Evolutionary conservation across 2,113 vertebrate species (phyloP).

Genomic region (Neodontobutis hainanensis): DNA sequence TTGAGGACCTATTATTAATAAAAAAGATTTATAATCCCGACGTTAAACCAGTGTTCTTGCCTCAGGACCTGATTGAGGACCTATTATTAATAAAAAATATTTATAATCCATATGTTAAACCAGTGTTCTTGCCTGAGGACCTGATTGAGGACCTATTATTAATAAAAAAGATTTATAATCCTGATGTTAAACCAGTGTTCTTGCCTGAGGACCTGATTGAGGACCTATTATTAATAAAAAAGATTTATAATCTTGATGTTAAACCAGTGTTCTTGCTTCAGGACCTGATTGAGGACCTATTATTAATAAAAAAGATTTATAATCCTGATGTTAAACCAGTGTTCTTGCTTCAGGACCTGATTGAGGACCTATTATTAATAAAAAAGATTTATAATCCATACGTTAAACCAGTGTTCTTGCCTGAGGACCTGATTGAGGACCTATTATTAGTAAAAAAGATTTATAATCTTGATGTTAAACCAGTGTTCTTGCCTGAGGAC

Average conservation of each 20-base stretch:
- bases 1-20: conserved; percentile 83
- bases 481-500: conserved; percentile 77
- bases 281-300: conserved; percentile 95
- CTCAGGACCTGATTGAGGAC: conserved; percentile 92
- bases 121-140: conserved; percentile 77
- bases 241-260: neutral
- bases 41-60: neutral
- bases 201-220: conserved; percentile 89
- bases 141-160: conserved; percentile 90
- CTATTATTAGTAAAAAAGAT: conserved; percentile 55
- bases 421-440: conserved; percentile 92
- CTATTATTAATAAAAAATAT: conserved; percentile 55
- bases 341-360: conserved; percentile 85
- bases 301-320: neutral
- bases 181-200: neutral
- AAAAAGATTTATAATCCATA: neutral
- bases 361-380: conserved; percentile 83
- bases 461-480: neutral
- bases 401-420: neutral
- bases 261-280: conserved; percentile 45
- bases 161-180: neutral
- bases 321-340: neutral
- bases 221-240: conserved; percentile 76
- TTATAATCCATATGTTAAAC: neutral
- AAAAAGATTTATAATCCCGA: neutral